These are phyloP conservation scores for Corythornis vintsioides DNA, from an alignment of 2,113 vertebrate species.

Conservation along the genomic window DNA sequence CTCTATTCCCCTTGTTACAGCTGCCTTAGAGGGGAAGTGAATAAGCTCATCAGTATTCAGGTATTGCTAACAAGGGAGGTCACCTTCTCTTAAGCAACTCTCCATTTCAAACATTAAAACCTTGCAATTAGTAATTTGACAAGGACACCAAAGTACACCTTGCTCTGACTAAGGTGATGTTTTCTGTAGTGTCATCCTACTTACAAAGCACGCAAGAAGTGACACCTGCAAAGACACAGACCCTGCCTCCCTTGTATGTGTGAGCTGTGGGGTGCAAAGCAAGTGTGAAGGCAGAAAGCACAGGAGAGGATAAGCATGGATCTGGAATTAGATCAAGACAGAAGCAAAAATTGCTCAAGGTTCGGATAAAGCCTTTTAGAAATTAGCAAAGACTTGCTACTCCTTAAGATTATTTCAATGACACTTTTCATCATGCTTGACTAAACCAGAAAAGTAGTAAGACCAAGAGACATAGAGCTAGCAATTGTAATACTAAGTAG, in stretches of 20 bases:
- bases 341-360: neutral
- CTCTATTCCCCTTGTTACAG: neutral
- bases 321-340: neutral
- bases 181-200: neutral
- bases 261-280: neutral
- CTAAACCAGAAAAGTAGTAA: neutral
- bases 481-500: neutral
- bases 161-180: constrained; percentile 1
- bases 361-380: neutral
- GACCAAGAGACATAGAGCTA: neutral
- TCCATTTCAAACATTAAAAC: constrained; percentile 30
- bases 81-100: constrained; percentile 49
- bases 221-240: rapidly evolving
- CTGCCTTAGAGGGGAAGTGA: constrained; percentile 16
- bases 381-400: neutral
- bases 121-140: constrained; percentile 41
- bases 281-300: neutral
- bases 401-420: neutral
- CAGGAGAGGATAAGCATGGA: neutral
- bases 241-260: neutral
- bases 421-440: neutral
- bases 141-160: constrained; percentile 28
- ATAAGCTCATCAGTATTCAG: constrained; percentile 36
- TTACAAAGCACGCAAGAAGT: neutral
- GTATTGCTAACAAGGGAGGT: constrained; percentile 29